Base-by-base conservation (phyloP, 1,140 invertebrate species). In the Nilaparvata lugens region DNA sequence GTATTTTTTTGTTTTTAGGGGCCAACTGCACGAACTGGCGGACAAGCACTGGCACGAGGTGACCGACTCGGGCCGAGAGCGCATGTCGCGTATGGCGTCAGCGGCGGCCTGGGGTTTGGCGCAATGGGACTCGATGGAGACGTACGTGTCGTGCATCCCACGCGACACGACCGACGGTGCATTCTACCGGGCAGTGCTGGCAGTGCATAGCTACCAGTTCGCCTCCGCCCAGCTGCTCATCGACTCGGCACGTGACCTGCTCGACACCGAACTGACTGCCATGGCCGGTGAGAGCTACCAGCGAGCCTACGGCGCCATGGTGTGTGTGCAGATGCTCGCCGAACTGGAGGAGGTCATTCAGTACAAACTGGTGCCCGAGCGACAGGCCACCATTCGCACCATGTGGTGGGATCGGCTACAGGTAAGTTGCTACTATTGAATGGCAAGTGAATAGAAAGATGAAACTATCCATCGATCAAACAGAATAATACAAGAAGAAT, bases 281-380 rank as follows among this genome's bases (percentile, higher is more conserved):
- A 95, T 99, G 84, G 95, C 93, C 1, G 92, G 93, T 0, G 97
- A 99, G 74, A 98, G 95, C 65, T 99, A 99, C 70, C 94, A 96
- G 70, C 79, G 96, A 68, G 97, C 97, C 13, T 98, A 99, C 72
- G 93, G 93, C 18, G 90, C 95, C 1, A 95, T 99, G 90, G 94
- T 99, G 0, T 89, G 91, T 66, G 95, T 97, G 0, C 96, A 99
- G 71, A 93, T 98, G 80, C 74, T 99, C 31, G 89, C 93, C 0
- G 97, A 99, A 75, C 71, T 99, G 43, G 97, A 99, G 71, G 96
- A 99, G 78, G 95, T 97, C 0, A 93, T 98, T 61, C 93, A 96
- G 67, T 99, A 93, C 71, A 93, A 97, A 72, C 73, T 97, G 13
- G 85, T 96, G 5, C 88, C 87, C 0, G 95, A 97, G 73, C 80